Conservation (phyloP, 2,113 vertebrate species). For the Tiliqua scincoides region DNA sequence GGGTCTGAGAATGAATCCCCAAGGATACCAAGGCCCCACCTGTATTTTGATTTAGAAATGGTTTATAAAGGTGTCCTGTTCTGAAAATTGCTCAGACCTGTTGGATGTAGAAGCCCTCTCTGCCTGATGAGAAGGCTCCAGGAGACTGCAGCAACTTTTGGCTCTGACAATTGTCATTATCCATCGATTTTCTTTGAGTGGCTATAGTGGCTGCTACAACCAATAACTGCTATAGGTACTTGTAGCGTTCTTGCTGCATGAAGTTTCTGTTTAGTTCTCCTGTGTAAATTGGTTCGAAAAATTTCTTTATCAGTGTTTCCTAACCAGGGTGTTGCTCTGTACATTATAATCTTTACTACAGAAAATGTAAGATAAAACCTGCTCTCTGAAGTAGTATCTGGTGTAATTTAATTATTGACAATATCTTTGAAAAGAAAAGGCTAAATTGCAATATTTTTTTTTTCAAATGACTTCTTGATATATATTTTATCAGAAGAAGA, state of each 20-base stretch:
- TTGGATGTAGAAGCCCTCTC: too few species aligned
- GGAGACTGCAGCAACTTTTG: not conserved
- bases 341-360: too few species aligned
- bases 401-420: not conserved
- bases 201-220: not conserved
- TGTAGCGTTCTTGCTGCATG: not conserved
- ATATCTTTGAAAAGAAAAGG: not conserved
- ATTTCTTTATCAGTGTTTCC: not conserved
- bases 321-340: not conserved
- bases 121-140: not conserved
- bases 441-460: slow-evolving; percentile 13
- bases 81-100: too few species aligned
- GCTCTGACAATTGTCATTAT: not conserved
- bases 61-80: not conserved
- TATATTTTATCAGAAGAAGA: slow-evolving; percentile 64
- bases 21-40: too few species aligned
- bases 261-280: not conserved
- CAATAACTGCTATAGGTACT: not conserved
- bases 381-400: not conserved
- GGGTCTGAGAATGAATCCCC: too few species aligned
- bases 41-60: not conserved
- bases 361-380: not conserved
- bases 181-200: not conserved
- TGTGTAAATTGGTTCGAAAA: not conserved
- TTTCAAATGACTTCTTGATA: slow-evolving; percentile 34